Conservation (phyloP, 2,797 vertebrate species). For the Periophthalmus magnuspinnatus region DNA sequence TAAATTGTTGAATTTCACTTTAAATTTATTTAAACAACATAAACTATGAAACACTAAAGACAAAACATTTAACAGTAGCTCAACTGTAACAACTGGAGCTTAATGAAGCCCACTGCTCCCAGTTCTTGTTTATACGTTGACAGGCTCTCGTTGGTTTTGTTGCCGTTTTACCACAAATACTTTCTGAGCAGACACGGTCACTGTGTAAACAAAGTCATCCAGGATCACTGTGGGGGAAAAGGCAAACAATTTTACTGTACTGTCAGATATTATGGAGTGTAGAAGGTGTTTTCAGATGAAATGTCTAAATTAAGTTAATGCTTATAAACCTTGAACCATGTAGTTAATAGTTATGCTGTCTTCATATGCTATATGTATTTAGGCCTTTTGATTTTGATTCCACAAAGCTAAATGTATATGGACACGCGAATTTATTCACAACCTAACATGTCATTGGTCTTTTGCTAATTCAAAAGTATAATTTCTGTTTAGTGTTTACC, state of each 20-base stretch:
- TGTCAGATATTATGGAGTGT: neutral
- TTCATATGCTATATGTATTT: neutral
- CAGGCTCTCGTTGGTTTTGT: conserved; percentile 83
- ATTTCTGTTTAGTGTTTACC: conserved; percentile 55
- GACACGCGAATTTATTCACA: too few species aligned
- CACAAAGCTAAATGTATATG: neutral
- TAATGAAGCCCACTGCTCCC: neutral
- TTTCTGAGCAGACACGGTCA: conserved; percentile 89
- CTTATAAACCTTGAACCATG: neutral
- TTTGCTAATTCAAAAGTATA: neutral
- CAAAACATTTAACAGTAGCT: conserved; percentile 1
- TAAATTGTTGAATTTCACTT: neutral
- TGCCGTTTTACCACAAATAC: conserved; percentile 93
- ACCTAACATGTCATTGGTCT: too few species aligned
- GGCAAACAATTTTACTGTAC: neutral
- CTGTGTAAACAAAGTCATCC: conserved; percentile 86
- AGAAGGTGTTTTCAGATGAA: neutral
- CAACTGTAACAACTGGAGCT: neutral
- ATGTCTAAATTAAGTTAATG: neutral
- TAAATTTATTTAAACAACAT: conserved; percentile 9
- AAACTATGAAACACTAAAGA: conserved; percentile 2
- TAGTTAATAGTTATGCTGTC: neutral
- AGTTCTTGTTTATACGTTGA: conserved; percentile 69
- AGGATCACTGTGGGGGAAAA: conserved; percentile 81
- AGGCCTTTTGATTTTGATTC: neutral